phyloP scores from a whole-genome alignment of 2,888 invertebrate species.

The Salticus scenicus region DNA sequence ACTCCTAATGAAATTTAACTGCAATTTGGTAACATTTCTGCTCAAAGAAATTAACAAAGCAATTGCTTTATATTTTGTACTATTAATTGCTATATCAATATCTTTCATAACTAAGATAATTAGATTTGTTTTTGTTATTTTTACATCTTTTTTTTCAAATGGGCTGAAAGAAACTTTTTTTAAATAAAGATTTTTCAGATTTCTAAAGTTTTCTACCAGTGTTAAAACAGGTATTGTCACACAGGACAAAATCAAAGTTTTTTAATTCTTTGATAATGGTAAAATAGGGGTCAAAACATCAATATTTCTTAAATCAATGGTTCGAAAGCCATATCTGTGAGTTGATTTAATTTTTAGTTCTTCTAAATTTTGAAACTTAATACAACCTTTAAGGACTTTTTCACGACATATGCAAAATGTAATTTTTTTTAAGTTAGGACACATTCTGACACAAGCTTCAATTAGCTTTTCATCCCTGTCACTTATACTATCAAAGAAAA shows the following conservation, averaged over 20 bases:
- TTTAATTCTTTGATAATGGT: neutral
- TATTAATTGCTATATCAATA: neutral
- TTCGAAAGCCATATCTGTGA: too few species aligned
- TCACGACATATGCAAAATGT: neutral
- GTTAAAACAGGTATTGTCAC: neutral
- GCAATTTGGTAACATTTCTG: slow-evolving; percentile 14
- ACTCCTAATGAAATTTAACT: neutral
- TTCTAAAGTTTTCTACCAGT: slow-evolving; percentile 19
- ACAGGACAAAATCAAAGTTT: neutral
- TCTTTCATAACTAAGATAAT: neutral
- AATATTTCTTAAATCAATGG: too few species aligned
- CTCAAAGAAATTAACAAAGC: slow-evolving; percentile 2
- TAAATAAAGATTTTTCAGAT: slow-evolving; percentile 22
- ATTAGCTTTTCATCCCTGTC: neutral
- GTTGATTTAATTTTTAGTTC: neutral
- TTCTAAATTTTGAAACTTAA: slow-evolving; percentile 27
- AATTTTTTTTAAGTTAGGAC: slow-evolving; percentile 25
- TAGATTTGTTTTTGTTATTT: neutral
- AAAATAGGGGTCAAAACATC: neutral
- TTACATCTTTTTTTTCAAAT: neutral
- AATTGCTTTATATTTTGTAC: neutral
- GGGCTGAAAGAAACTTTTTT: slow-evolving; percentile 20
- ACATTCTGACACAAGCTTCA: slow-evolving; percentile 12
- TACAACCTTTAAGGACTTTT: neutral
- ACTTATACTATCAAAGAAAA: neutral